These are phyloP conservation scores for Cynopterus brachyotis DNA, from an alignment of 2,113 vertebrate genomes.

Conservation along the genomic window DNA sequence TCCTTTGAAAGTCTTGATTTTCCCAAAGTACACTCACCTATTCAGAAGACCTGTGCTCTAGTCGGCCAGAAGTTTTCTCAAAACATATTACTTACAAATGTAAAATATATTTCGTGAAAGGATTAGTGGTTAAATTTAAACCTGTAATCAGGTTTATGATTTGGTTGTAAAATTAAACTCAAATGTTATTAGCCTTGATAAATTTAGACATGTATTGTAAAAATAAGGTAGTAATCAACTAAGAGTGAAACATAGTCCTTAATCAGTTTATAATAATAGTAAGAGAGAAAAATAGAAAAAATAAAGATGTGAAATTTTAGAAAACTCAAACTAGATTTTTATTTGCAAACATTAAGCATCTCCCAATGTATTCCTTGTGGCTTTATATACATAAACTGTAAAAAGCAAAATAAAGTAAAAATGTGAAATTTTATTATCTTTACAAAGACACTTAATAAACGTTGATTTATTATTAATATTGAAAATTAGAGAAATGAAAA, in stretches of 20 bases:
- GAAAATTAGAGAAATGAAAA: not conserved
- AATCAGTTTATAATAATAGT: not conserved
- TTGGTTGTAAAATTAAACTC: slow-evolving; percentile 14
- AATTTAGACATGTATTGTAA: not conserved
- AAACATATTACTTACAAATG: not conserved
- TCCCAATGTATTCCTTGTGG: not conserved
- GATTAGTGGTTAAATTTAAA: slow-evolving; percentile 13
- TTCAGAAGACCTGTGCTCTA: not conserved
- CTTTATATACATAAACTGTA: not conserved
- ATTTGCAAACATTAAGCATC: not conserved
- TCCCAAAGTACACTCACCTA: not conserved
- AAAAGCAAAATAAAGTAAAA: not conserved
- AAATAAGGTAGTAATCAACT: not conserved
- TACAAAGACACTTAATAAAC: not conserved
- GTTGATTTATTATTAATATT: not conserved
- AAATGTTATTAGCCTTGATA: not conserved
- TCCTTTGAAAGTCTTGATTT: not conserved
- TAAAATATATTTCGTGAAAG: not conserved
- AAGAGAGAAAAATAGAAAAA: not conserved
- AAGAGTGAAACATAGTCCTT: not conserved
- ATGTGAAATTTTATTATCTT: not conserved
- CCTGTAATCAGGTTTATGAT: not conserved
- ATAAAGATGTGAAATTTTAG: not conserved
- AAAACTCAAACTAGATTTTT: not conserved
- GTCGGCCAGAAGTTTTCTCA: not conserved